Evolutionary conservation across 2,113 vertebrate species (phyloP).

Genomic region (Leuciscus idus): DNA sequence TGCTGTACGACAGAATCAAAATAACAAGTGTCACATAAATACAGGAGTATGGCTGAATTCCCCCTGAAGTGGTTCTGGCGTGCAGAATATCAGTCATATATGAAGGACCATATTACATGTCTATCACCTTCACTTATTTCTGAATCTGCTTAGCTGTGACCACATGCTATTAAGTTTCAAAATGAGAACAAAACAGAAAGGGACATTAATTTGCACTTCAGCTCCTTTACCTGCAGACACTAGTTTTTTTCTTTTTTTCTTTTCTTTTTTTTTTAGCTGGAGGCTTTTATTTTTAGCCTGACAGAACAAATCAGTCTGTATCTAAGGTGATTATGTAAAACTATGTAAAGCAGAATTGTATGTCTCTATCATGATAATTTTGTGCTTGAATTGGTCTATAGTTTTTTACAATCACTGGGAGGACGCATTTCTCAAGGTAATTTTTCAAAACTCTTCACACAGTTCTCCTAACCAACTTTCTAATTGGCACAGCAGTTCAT

Average conservation of each 20-base stretch:
- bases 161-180: slow-evolving; percentile 8
- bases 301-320: neutral
- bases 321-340: neutral
- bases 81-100: neutral
- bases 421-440: too few species aligned
- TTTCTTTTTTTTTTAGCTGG: neutral
- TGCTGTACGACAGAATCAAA: neutral
- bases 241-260: neutral
- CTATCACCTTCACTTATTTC: neutral
- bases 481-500: too few species aligned
- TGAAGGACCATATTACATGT: neutral
- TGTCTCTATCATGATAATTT: neutral
- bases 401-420: too few species aligned
- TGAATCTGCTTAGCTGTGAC: neutral
- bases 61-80: too few species aligned
- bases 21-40: neutral
- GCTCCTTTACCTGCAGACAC: neutral
- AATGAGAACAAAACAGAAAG: neutral
- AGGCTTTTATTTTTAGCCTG: neutral
- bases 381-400: neutral
- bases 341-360: neutral
- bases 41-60: neutral
- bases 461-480: too few species aligned
- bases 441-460: too few species aligned
- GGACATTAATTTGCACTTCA: neutral